Conservation (phyloP, 2,797 vertebrate species). For the Leptoclinus maculatus region DNA sequence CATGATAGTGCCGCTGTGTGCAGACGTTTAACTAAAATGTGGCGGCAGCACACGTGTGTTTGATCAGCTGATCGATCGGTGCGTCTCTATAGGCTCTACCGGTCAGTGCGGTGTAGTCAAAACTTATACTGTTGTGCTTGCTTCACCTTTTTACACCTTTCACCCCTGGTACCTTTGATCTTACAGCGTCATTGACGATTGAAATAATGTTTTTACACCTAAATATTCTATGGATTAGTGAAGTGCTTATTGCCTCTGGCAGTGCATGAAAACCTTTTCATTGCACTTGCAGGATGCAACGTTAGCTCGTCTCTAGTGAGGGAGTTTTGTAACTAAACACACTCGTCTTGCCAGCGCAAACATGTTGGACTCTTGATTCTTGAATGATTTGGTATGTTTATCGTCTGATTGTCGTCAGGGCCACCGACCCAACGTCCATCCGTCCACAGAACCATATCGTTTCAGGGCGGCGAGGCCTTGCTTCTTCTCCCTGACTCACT, state of each 20-base stretch:
- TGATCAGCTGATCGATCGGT: too few species aligned
- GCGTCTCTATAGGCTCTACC: too few species aligned
- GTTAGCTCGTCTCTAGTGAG: too few species aligned
- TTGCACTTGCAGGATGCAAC: not conserved
- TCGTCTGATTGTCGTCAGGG: not conserved
- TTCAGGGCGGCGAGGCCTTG: constrained; percentile 17
- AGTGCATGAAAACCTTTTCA: not conserved
- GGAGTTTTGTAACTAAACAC: too few species aligned
- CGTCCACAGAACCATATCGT: constrained; percentile 10
- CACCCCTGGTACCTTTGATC: not conserved
- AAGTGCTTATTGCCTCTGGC: not conserved
- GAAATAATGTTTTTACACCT: constrained; percentile 3
- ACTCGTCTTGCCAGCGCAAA: not conserved
- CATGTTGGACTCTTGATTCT: not conserved
- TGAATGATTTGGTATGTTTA: not conserved
- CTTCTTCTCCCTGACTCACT: constrained; percentile 43
- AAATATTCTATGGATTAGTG: constrained; percentile 12
- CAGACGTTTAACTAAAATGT: too few species aligned
- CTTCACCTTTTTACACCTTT: too few species aligned
- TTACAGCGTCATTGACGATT: not conserved
- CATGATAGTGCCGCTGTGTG: too few species aligned
- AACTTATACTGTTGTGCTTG: too few species aligned
- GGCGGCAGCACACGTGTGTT: too few species aligned
- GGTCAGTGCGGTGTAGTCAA: too few species aligned
- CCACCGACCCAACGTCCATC: constrained; percentile 21